These are phyloP conservation scores for Zygogramma bicolorata DNA, from an alignment of 2,888 invertebrate species.

Conservation along the genomic window DNA sequence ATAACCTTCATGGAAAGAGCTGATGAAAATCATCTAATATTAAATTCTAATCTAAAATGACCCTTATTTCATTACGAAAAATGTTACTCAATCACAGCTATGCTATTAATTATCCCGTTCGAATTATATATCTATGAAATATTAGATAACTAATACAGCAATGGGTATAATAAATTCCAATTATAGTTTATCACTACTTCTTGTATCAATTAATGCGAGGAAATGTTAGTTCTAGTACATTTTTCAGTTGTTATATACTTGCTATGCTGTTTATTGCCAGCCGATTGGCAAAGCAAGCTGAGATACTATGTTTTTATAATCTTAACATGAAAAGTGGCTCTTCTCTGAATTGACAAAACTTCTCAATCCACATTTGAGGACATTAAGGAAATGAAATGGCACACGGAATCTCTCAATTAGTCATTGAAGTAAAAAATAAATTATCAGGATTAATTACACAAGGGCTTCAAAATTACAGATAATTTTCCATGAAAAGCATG, in stretches of 20 bases:
- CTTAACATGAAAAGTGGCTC: too few species aligned
- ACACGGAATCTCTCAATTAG: too few species aligned
- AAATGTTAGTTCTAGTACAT: conserved; percentile 6
- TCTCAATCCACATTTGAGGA: too few species aligned
- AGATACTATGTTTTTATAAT: too few species aligned
- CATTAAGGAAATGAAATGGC: too few species aligned
- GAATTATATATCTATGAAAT: conserved; percentile 12
- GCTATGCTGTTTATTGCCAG: too few species aligned
- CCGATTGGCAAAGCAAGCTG: too few species aligned
- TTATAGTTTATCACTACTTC: neutral
- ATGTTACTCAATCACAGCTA: conserved; percentile 9
- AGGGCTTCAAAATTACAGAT: too few species aligned
- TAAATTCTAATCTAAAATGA: conserved; percentile 5
- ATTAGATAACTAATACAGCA: conserved; percentile 15
- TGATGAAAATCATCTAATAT: neutral
- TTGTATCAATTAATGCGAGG: conserved; percentile 11
- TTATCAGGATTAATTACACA: too few species aligned
- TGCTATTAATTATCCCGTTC: neutral
- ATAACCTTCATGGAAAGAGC: neutral
- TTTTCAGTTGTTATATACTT: neutral
- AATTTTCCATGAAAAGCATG: too few species aligned
- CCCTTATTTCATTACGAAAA: conserved; percentile 12
- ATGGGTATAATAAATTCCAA: conserved; percentile 14
- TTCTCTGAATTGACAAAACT: too few species aligned
- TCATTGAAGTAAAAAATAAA: too few species aligned